Conservation (phyloP, 1,140 invertebrate genomes). For the Leptinotarsa texana region DNA sequence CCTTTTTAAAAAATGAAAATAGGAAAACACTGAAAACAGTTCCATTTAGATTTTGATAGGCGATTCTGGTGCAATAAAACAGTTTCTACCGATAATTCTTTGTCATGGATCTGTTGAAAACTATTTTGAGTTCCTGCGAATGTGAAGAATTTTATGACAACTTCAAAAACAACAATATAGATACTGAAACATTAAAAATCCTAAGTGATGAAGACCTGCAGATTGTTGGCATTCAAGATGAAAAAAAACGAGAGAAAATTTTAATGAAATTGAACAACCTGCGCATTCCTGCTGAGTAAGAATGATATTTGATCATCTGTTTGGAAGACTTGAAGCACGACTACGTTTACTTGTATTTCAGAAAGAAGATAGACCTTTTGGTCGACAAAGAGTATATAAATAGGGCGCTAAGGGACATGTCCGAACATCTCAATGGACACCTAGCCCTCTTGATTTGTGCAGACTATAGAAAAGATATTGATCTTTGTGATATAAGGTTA, state of each 20-base stretch:
- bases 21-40: no score
- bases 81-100: no score
- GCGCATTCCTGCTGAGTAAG: constrained; percentile 37
- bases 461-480: constrained; percentile 27
- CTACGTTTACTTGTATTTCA: constrained; percentile 15
- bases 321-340: neutral
- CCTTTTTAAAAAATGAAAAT: no score
- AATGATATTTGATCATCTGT: neutral
- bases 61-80: no score
- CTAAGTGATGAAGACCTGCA: constrained; percentile 38
- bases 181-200: constrained; percentile 32
- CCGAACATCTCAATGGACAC: constrained; percentile 35
- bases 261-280: constrained; percentile 31
- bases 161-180: constrained; percentile 35
- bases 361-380: constrained; percentile 26
- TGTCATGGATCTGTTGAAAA: constrained; percentile 37
- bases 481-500: constrained; percentile 36
- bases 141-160: constrained; percentile 34
- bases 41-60: no score
- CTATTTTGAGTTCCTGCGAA: constrained; percentile 33
- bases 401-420: constrained; percentile 21
- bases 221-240: constrained; percentile 36
- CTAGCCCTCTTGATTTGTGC: constrained; percentile 33
- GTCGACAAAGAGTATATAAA: constrained; percentile 28
- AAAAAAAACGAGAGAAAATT: constrained; percentile 25